Evolutionary conservation across 2,113 vertebrate genomes (phyloP).

Genomic region (Sylvietta virens): DNA sequence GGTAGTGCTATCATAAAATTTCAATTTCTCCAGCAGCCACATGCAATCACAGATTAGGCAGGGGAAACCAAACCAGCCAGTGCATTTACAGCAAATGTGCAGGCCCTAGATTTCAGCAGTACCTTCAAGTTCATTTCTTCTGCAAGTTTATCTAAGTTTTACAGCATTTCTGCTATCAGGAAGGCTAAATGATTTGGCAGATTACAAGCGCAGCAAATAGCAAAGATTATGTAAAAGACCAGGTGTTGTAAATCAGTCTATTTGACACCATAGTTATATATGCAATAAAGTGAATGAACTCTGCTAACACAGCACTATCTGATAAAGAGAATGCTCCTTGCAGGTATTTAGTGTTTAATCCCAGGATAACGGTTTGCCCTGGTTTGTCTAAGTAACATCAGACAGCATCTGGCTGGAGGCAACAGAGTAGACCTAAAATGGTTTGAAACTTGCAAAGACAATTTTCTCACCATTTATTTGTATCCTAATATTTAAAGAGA

Average conservation of each 20-base stretch:
- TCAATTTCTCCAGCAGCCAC: slow-evolving; percentile 54
- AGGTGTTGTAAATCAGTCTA: slow-evolving; percentile 59
- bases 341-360: slow-evolving; percentile 69
- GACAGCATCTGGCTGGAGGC: slow-evolving; percentile 40
- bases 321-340: slow-evolving; percentile 54
- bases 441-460: not conserved
- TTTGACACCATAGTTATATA: slow-evolving; percentile 61
- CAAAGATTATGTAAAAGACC: slow-evolving; percentile 67
- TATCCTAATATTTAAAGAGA: slow-evolving; percentile 41
- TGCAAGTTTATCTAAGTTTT: slow-evolving; percentile 65
- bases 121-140: slow-evolving; percentile 53
- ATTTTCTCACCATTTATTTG: slow-evolving; percentile 16
- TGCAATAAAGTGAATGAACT: slow-evolving; percentile 61
- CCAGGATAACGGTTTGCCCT: slow-evolving; percentile 47
- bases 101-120: slow-evolving; percentile 26
- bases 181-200: slow-evolving; percentile 65
- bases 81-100: slow-evolving; percentile 15
- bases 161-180: slow-evolving; percentile 65
- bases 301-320: slow-evolving; percentile 48
- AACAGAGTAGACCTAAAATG: slow-evolving; percentile 13
- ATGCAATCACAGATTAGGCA: slow-evolving; percentile 47
- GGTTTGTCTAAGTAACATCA: slow-evolving; percentile 50
- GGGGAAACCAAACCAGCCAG: slow-evolving; percentile 17
- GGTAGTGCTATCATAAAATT: slow-evolving; percentile 55
- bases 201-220: slow-evolving; percentile 60